Evolutionary conservation across 2,888 invertebrate species (phyloP), one percentile per base, ranked within the genome.

Genomic region (Drosophila sordidapex): DNA sequence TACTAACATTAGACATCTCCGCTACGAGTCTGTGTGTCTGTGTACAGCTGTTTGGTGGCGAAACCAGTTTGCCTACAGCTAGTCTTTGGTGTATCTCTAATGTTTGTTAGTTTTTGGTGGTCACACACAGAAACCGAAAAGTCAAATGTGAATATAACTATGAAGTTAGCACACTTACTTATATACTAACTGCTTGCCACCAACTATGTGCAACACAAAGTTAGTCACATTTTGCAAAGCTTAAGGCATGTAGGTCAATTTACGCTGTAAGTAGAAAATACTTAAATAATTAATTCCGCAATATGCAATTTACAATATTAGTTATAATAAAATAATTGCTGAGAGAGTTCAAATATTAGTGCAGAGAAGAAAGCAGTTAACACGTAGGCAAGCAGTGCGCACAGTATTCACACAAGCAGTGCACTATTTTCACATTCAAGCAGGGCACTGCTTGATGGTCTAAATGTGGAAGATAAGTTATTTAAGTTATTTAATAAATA

Each of bases 11-110:
- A 71, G 66, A 76, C 33, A 52, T 49, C 54, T 77, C 61, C 53
- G 31, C 31, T 52, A 51, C 27, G 10, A 48, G 38, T 63, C 65
- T 60, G 52, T 71, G 43, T 58, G 52, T 71, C 35, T 58, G 63
- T 79, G 73, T 53, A 72, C 89, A 89, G 87, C 85, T 87, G 89
- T 82, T 85, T 56, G 57, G 21, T 71, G 65, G 68, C 49, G 49
- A 87, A 84, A 89, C 89, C 89, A 79, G 83, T 84, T 89, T 83
- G 40, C 31, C 46, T 31, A 31, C 57, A 40, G 48, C 64, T 68
- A 62, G 29, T 57, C 63, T 64, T 57, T 56, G 35, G 35, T 51
- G 38, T 61, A 54, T 74, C 77, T 66, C 76, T 60, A 71, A 49
- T 31, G 13, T 56, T 56, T 71, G 61, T 61, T 73, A 63, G 61